Conservation (phyloP, 2,888 invertebrate genomes). For the Phasia obesa region DNA sequence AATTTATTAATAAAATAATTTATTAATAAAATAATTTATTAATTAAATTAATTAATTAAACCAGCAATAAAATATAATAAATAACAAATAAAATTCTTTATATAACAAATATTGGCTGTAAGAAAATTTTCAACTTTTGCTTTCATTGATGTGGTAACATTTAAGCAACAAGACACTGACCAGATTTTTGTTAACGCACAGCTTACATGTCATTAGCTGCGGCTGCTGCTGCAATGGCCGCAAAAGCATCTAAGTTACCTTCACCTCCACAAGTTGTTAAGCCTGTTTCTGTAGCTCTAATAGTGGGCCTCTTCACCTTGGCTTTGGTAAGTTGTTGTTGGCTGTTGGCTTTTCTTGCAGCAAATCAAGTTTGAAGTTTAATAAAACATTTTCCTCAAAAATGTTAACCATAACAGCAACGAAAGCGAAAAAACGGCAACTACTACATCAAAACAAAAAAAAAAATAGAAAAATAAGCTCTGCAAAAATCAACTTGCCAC, state of each 20-base stretch:
- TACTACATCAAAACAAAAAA: neutral
- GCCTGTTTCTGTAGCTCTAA: conserved; percentile 59
- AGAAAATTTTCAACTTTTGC: conserved; percentile 32
- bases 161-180: conserved; percentile 17
- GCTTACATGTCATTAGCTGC: conserved; percentile 45
- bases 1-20: too few species aligned
- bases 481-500: conserved; percentile 31
- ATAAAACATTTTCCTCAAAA: conserved; percentile 31
- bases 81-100: neutral
- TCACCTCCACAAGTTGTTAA: conserved; percentile 62
- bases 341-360: neutral
- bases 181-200: conserved; percentile 42
- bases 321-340: conserved; percentile 65
- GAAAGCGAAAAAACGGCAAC: too few species aligned
- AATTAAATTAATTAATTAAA: neutral
- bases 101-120: neutral
- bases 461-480: conserved; percentile 3
- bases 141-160: conserved; percentile 61
- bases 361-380: conserved; percentile 53
- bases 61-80: neutral
- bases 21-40: too few species aligned
- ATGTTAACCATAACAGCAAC: too few species aligned
- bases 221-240: conserved; percentile 42
- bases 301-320: conserved; percentile 68
- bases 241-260: conserved; percentile 56